Evolutionary conservation across 1,140 invertebrate genomes (phyloP), one percentile per base, ranked within the genome.

Genomic region (Panulirus ornatus): DNA sequence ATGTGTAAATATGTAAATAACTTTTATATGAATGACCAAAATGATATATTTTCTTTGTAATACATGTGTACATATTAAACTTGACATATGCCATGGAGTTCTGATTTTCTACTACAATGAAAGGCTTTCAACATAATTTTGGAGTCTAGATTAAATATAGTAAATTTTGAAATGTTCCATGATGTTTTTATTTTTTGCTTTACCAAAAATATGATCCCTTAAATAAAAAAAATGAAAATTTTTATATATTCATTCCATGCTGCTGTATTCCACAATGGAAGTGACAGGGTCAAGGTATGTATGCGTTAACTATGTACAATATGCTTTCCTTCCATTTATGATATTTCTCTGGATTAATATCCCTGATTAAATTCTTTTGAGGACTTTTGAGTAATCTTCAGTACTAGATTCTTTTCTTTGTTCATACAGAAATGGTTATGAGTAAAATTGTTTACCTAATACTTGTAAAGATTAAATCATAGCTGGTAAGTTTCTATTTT

Each of bases 1-100:
- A 75, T 75, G 40, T 75, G 73, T 75, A 75, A 75, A 75, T 75
- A 75, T 75, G 36, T 75, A 40, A 40, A 75, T 73, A 75, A 40
- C 40, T 38, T 73, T 30, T 75, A 9, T 42, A 19, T 42, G 6
- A 75, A 40, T 38, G 73, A 36, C 73, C 73, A 75, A 75, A 75
- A 75, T 75, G 36, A 75, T 36, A 22, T 75, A 75, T 40, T 42
- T 75, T 75, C 42, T 22, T 40, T 38, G 42, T 75, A 30, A 75
- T 75, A 75, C 36, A 38, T 38, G 73, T 75, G 16, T 54, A 54
- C n/a, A n/a, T 54, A 54, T 54, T 54, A 16, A 22, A 54, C 51
- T 19, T 54, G 9, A 19, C 51, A 54, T 54, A 19, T 54, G 51
- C 9, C 51, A 54, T 14, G 19, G 51, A 54, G 51, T 19, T 54